A percentile compares a stretch with the other conserved stretches of the same genome.
Evolutionary conservation across 2,113 vertebrate species (phyloP).

Genomic region (Pseudorectes ferrugineus): DNA sequence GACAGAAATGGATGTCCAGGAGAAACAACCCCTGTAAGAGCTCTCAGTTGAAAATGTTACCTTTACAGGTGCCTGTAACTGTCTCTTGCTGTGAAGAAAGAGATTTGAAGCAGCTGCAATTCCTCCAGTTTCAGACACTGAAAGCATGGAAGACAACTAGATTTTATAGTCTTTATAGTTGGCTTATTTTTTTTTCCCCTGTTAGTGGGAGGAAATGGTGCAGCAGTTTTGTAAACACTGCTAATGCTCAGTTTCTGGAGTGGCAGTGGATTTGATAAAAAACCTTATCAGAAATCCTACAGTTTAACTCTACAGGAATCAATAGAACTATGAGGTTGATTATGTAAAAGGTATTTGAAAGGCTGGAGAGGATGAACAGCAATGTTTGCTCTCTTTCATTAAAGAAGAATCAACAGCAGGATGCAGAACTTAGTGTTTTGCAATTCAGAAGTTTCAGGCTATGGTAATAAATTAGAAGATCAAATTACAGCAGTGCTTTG

Average conservation of each 20-base stretch:
- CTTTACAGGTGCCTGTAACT: not conserved
- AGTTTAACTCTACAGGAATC: not conserved
- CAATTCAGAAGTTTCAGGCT: not conserved
- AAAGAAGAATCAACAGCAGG: not conserved
- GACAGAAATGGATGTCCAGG: not conserved
- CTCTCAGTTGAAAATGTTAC: not conserved
- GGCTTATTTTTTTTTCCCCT: too few relatives aligned
- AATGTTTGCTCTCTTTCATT: not conserved
- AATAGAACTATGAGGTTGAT: not conserved
- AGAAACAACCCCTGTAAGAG: not conserved
- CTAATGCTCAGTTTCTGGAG: not conserved
- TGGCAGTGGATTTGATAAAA: not conserved
- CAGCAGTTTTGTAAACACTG: not conserved
- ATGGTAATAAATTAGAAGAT: not conserved
- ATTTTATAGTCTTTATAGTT: not conserved
- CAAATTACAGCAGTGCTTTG: not conserved
- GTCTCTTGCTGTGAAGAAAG: not conserved
- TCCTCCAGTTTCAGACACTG: not conserved
- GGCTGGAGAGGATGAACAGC: not conserved
- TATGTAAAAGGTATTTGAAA: not conserved
- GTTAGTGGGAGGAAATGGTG: not conserved
- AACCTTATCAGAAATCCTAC: not conserved
- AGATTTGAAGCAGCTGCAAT: not conserved
- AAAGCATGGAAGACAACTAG: not conserved
- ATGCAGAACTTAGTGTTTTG: not conserved